Conservation (phyloP, 2,797 vertebrate genomes). For the Neosalanx taihuensis region DNA sequence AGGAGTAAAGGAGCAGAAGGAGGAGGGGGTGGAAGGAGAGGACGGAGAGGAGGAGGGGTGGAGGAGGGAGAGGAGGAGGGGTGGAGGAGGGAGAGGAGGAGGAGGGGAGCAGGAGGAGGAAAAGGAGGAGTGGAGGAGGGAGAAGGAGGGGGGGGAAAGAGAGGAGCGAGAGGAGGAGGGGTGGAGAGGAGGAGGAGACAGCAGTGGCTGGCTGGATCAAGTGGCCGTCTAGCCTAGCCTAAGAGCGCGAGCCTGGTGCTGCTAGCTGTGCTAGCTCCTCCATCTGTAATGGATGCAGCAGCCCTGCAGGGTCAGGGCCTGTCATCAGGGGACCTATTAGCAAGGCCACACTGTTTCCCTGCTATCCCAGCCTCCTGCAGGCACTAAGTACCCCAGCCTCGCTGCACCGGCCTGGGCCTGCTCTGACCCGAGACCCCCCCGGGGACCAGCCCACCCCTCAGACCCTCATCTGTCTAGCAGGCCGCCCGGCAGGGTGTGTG, state of each 20-base stretch:
- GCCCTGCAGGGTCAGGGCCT: slow-evolving; percentile 65
- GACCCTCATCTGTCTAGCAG: slow-evolving; percentile 69
- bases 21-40: no score
- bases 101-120: no score
- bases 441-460: slow-evolving; percentile 44
- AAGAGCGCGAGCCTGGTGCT: no score
- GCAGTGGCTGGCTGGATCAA: slow-evolving; percentile 14
- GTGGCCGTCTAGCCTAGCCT: not conserved
- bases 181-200: slow-evolving; percentile 15
- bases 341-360: slow-evolving; percentile 41
- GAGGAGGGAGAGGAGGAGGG: no score
- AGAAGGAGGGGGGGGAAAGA: no score
- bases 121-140: no score
- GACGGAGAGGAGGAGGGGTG: no score
- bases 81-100: no score
- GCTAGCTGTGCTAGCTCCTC: slow-evolving; percentile 36
- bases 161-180: no score
- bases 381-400: slow-evolving; percentile 47
- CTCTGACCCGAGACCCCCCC: slow-evolving; percentile 52
- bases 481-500: slow-evolving; percentile 42
- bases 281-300: slow-evolving; percentile 63
- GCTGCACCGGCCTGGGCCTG: slow-evolving; percentile 46
- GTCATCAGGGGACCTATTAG: slow-evolving; percentile 74
- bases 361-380: slow-evolving; percentile 52
- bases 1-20: no score